Evolutionary conservation across 2,797 vertebrate genomes (phyloP), one percentile per base, ranked within the genome.

Genomic region (Cygnus olor): DNA sequence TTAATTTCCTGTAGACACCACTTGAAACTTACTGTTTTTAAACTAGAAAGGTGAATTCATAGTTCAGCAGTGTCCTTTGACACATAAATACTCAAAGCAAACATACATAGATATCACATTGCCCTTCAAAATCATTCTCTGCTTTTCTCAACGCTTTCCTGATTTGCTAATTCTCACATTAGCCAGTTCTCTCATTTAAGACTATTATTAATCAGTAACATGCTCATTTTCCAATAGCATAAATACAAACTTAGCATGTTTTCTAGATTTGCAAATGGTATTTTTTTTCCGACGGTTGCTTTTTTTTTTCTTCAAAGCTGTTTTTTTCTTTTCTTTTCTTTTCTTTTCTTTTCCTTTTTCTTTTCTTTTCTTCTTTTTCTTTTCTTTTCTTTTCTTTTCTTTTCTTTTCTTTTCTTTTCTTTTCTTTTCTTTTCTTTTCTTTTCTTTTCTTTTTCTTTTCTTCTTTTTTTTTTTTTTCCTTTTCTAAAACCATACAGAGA

Each of bases 1-100:
- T 76, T 88, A 79, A 80, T 88, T 54, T 49, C 20, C 58, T 73
- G 24, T 85, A 80, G 42, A 30, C 34, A 57, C n/a, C 81, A 40
- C 49, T 84, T 90, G 66, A 73, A 94, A 84, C 17, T 68, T 85
- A 60, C 69, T 34, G 28, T 10, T 81, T 91, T 95, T 79, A 66
- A 19, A 42, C 14, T 44, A 34, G 47, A 77, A 85, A 71, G 27
- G 40, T 25, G 45, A 51, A 89, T 88, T 89, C 16, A 56, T 60
- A 77, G 71, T 82, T 82, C 64, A 83, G 27, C 36, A 85, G 12
- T 61, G 66, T 66, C 14, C 3, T 83, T 18, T 84, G 64, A 51
- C 53, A 77, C 63, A 68, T 57, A 79, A 58, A 14, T 47, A 18
- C 40, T 72, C 79, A 56, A 56, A 85, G 66, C 38, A 90, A 83